These are phyloP conservation scores for Mus spicilegus DNA, from an alignment of 2,113 vertebrate species.

Conservation along the genomic window DNA sequence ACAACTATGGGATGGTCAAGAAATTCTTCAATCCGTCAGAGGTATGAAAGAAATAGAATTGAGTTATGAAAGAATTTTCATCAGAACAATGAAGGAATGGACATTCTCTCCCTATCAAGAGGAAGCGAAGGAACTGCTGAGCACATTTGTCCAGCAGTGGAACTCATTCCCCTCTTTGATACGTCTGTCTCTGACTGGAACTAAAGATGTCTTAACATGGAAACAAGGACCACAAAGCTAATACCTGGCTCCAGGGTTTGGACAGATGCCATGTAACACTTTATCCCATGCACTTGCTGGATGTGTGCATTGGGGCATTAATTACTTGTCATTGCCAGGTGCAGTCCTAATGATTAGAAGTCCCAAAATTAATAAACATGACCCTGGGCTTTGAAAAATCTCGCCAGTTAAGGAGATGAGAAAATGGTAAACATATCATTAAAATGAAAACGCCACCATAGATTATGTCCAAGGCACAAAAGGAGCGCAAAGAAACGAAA, in stretches of 20 bases:
- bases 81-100: neutral
- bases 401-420: neutral
- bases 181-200: neutral
- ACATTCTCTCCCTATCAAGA: neutral
- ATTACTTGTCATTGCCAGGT: neutral
- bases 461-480: constrained; percentile 48
- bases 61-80: neutral
- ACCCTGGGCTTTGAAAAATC: constrained; percentile 26
- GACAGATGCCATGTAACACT: neutral
- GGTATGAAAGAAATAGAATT: neutral
- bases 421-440: constrained; percentile 36
- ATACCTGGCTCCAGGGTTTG: neutral
- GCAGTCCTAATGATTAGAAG: neutral
- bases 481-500: neutral
- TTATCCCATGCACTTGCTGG: neutral
- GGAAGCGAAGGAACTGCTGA: neutral
- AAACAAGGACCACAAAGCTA: neutral
- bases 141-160: neutral
- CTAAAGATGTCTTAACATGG: rapidly evolving
- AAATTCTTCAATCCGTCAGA: neutral
- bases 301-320: neutral
- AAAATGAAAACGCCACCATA: constrained; percentile 44
- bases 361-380: constrained; percentile 36
- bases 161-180: neutral
- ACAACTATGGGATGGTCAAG: neutral